Conservation (phyloP, 2,113 vertebrate species). For the Motacilla tschutschensis region DNA sequence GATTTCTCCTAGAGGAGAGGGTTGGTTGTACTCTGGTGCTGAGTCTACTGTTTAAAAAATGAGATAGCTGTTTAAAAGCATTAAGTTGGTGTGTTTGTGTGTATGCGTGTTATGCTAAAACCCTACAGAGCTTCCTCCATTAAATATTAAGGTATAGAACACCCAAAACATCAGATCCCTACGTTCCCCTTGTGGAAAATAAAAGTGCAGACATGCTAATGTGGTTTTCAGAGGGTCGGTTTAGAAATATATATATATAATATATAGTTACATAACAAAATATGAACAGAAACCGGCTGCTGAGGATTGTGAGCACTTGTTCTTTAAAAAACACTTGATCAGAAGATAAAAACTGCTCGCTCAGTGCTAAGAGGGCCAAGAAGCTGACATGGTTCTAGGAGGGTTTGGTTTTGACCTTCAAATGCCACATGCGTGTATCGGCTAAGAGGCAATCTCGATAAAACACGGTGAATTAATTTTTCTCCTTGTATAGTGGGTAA, state of each 20-base stretch:
- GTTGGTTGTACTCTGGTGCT: slow-evolving; percentile 5
- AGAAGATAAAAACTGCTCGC: slow-evolving; percentile 65
- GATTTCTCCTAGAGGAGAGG: slow-evolving; percentile 22
- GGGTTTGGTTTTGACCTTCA: slow-evolving; percentile 56
- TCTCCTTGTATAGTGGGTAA: slow-evolving; percentile 23
- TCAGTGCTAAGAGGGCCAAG: slow-evolving; percentile 71
- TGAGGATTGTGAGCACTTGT: slow-evolving; percentile 44
- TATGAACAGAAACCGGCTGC: slow-evolving; percentile 63
- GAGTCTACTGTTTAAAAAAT: slow-evolving; percentile 43
- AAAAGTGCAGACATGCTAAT: slow-evolving; percentile 66
- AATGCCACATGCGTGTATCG: slow-evolving; percentile 73
- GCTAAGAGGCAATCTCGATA: slow-evolving; percentile 66
- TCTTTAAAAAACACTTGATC: slow-evolving; percentile 39
- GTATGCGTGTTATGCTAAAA: slow-evolving; percentile 50
- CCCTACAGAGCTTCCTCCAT: slow-evolving; percentile 62
- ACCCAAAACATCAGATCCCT: slow-evolving; percentile 41
- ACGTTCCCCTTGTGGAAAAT: slow-evolving; percentile 60
- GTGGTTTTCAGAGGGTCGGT: slow-evolving; percentile 44
- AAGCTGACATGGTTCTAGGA: slow-evolving; percentile 54
- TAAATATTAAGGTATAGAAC: slow-evolving; percentile 57
- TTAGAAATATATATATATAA: slow-evolving; percentile 71
- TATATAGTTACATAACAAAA: slow-evolving; percentile 60
- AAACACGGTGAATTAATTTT: slow-evolving; percentile 58
- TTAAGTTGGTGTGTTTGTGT: slow-evolving; percentile 56
- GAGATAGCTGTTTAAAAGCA: slow-evolving; percentile 68